phyloP scores from a whole-genome alignment of 2,888 invertebrate genomes.

The Tenthredo amoena region DNA sequence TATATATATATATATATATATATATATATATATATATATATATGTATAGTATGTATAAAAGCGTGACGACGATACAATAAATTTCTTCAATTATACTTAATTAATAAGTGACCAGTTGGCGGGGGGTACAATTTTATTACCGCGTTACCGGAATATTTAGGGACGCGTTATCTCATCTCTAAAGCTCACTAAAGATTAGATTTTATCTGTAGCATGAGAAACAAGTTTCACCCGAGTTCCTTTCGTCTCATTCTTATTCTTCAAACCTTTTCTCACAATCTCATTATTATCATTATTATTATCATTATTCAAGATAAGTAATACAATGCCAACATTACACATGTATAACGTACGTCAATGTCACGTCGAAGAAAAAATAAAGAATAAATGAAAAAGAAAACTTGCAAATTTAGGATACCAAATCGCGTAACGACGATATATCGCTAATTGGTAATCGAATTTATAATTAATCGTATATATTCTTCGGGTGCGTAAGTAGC shows the following conservation, averaged over 20 bases:
- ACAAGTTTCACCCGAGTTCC: conserved; percentile 18
- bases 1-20: neutral
- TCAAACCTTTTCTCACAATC: neutral
- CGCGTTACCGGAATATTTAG: conserved; percentile 37
- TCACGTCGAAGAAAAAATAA: no score
- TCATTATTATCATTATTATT: neutral
- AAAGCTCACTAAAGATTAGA: conserved; percentile 33
- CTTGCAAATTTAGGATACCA: neutral
- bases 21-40: no score
- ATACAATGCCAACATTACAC: neutral
- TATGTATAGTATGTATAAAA: neutral
- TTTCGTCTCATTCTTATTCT: neutral
- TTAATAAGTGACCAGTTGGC: conserved; percentile 72
- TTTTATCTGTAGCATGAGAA: conserved; percentile 26
- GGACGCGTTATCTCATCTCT: conserved; percentile 10
- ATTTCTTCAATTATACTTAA: conserved; percentile 74
- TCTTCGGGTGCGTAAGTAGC: conserved; percentile 17
- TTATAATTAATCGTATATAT: conserved; percentile 1
- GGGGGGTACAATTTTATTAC: conserved; percentile 57
- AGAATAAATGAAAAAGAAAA: neutral
- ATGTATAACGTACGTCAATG: no score
- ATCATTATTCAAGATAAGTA: neutral
- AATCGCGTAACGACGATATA: neutral
- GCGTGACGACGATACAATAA: conserved; percentile 71
- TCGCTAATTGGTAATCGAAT: neutral